Conservation (phyloP, 2,113 vertebrate species). For the Aptenodytes forsteri region DNA sequence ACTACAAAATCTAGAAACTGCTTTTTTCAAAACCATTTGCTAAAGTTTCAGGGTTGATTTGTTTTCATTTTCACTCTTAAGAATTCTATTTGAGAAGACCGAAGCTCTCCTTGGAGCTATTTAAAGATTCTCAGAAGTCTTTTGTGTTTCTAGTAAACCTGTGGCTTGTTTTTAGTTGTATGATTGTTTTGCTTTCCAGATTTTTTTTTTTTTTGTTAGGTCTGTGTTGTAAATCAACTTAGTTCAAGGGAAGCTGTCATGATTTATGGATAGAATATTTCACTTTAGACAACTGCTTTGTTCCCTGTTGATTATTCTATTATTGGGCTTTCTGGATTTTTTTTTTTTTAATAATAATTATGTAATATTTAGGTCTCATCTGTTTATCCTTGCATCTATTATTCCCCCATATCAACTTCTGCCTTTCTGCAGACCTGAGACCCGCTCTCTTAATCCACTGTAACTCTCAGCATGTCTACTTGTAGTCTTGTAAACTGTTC, state of each 20-base stretch:
- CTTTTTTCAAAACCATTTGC: neutral
- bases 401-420: neutral
- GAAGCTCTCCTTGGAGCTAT: neutral
- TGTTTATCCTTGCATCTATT: neutral
- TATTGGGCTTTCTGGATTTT: neutral
- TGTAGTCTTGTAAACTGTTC: neutral
- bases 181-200: neutral
- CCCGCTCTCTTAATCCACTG: neutral
- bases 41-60: neutral
- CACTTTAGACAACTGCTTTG: neutral
- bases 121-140: neutral
- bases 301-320: neutral
- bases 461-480: neutral
- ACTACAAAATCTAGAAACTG: neutral
- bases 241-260: neutral
- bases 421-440: neutral
- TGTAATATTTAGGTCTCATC: neutral
- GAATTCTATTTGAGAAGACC: neutral
- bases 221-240: neutral
- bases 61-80: neutral
- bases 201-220: neutral
- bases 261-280: neutral
- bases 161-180: neutral
- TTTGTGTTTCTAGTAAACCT: slow-evolving; percentile 1
- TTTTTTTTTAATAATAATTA: neutral